Evolutionary conservation across 1,140 invertebrate species (phyloP), one percentile per base, ranked within the genome.

Genomic region (Diabrotica virgifera): DNA sequence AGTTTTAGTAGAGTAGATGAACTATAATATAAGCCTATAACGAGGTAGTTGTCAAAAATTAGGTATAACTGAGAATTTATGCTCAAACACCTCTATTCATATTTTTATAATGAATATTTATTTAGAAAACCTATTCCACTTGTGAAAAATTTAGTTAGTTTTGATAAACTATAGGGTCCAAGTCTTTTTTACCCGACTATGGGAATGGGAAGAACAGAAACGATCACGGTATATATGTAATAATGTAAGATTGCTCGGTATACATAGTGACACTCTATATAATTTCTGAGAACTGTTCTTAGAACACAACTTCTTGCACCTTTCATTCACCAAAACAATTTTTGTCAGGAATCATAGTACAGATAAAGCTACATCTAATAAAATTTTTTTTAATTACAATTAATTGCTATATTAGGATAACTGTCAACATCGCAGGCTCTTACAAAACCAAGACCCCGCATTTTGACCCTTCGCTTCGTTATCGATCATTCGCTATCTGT

Each of bases 131-230:
- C 37, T 13, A 51, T 60, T 12, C 14, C 38, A 36, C 24, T 60
- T 60, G 59, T 60, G 24, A 54, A 36, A 53, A 62, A 62, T 62
- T 62, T 38, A 62, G 51, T 62, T 53, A 54, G 60, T 54, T 53
- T 54, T 14, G 36, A 53, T 54, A 59, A 59, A 40, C 13, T 53
- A 11, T 38, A 53, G 60, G 60, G 52, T 53, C 58, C 58, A 59
- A 62, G 37, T 54, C 60, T 62, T 62, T 62, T 62, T 62, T 62
- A 62, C 60, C 60, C 60, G 52, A 62, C 60, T 62, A 36, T 36
- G 52, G 51, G 24, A 52, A 62, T 54, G 52, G 52, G 52, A 54
- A n/a, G 8, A 62, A 12, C 11, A 62, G 50, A 53, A 62, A 62
- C 51, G 54, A 62, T 54, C 38, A 40, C 60, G 52, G 60, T 62